These are phyloP conservation scores for Ethmia dodecea DNA, from an alignment of 2,888 invertebrate species.

Conservation along the genomic window DNA sequence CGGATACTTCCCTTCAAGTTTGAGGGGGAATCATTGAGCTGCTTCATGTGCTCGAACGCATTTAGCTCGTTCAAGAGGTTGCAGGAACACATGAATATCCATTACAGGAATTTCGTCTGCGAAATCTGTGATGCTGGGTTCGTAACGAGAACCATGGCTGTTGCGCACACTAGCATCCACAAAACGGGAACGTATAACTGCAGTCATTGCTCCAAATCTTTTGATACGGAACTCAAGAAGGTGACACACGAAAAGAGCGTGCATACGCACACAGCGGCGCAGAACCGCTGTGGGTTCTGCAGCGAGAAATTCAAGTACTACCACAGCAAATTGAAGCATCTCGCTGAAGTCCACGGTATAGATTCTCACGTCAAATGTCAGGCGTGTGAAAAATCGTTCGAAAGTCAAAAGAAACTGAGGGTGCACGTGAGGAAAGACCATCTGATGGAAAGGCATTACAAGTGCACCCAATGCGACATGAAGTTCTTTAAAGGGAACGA, in stretches of 20 bases:
- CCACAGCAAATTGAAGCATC: conserved; percentile 27
- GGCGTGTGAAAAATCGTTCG: conserved; percentile 34
- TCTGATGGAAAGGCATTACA: conserved; percentile 23
- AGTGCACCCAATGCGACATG: conserved; percentile 20
- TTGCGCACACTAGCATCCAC: conserved; percentile 16
- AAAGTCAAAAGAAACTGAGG: conserved; percentile 22
- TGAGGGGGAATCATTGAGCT: neutral
- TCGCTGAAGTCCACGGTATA: conserved; percentile 28
- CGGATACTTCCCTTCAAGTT: conserved; percentile 10
- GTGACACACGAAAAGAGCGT: conserved; percentile 44
- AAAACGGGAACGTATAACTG: conserved; percentile 28
- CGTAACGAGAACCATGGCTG: conserved; percentile 6
- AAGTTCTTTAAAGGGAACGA: conserved; percentile 32
- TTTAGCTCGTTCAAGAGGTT: conserved; percentile 3
- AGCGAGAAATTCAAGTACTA: conserved; percentile 29
- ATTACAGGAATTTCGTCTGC: conserved; percentile 43
- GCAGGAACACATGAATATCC: conserved; percentile 16
- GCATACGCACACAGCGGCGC: conserved; percentile 23
- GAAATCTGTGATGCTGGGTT: conserved; percentile 28
- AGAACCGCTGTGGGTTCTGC: conserved; percentile 34
- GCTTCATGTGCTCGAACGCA: conserved; percentile 2
- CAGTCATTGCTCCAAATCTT: conserved; percentile 37
- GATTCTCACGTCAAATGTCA: conserved; percentile 25
- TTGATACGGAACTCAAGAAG: conserved; percentile 46
- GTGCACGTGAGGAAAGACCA: conserved; percentile 38